phyloP scores from a whole-genome alignment of 2,797 vertebrate species.

The Gymnoscopelus microlampas region DNA sequence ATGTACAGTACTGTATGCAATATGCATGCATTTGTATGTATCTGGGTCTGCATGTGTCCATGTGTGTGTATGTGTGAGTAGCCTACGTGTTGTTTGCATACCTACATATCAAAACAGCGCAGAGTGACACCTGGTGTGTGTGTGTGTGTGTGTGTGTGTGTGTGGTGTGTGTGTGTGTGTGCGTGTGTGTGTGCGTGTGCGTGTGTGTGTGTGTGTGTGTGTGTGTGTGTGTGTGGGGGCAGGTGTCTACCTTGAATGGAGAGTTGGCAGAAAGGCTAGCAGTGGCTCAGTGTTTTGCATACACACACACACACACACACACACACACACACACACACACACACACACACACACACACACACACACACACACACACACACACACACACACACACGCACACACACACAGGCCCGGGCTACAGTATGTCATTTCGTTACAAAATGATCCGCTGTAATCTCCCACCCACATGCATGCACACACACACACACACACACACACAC shows the following conservation, averaged over 20 bases:
- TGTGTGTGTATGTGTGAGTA: background rate
- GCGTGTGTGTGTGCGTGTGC: background rate
- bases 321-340: slow-evolving; percentile 1
- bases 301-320: slow-evolving; percentile 12
- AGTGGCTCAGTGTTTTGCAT: slow-evolving; percentile 39
- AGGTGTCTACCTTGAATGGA: no score
- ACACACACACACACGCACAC: slow-evolving; percentile 3
- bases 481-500: slow-evolving; percentile 4
- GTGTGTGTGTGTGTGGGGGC: background rate
- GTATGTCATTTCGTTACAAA: background rate
- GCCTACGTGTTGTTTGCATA: no score
- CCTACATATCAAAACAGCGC: no score
- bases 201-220: slow-evolving; percentile 12
- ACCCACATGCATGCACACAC: slow-evolving; percentile 2
- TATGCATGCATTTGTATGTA: background rate
- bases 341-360: slow-evolving; percentile 13
- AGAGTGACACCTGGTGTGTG: no score
- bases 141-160: no score
- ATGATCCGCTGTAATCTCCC: no score
- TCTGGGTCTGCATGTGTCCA: slow-evolving; percentile 2
- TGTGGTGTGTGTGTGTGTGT: background rate
- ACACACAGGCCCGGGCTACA: background rate
- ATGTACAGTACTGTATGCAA: no score
- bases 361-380: slow-evolving; percentile 18
- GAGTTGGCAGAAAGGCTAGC: slow-evolving; percentile 32